Evolutionary conservation across 2,888 invertebrate species (phyloP), one percentile per base, ranked within the genome.

Genomic region (Encarsia formosa): DNA sequence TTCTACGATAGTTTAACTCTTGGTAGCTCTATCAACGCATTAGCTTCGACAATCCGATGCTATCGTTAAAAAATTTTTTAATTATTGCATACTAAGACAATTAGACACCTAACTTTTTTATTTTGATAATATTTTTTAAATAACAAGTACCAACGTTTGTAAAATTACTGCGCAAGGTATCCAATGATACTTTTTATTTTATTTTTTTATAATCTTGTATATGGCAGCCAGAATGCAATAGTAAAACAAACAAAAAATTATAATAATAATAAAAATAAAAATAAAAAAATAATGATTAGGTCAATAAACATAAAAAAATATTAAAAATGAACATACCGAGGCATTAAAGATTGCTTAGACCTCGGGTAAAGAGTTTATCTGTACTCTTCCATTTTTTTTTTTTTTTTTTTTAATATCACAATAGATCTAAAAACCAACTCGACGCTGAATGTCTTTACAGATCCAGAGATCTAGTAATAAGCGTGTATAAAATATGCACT

Each of bases 181-280:
- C 43, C 26, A 18, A 47, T 44, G 52, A 54, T 53, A 51, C 52
- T 50, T 51, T 43, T 50, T 37, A 34, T 34, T 9, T 18, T 32
- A 41, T 35, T 40, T 46, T 38, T 44, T 32, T 24, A 39, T 51
- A 52, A 56, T 59, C 51, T 55, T 57, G 47, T 63, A 65, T 70
- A 71, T 71, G 72, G 71, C 71, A 71, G 69, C 68, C 67, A 67
- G 66, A 71, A 70, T 69, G 62, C 57, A 57, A 64, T 65, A 63
- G 48, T 48, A 39, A n/a, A 56, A 56, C 29, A 45, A 64, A 61
- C 53, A 57, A 64, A 62, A 56, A 52, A 42, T 23, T 54, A n/a
- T n/a, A n/a, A n/a, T n/a, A 41, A 46, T 39, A 32, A 29, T 29
- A 31, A 31, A 9, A 40, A 29, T 11, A 42, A 15, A 42, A 42